These are phyloP conservation scores for Mythimna impura DNA, from an alignment of 2,888 invertebrate genomes.

Conservation along the genomic window DNA sequence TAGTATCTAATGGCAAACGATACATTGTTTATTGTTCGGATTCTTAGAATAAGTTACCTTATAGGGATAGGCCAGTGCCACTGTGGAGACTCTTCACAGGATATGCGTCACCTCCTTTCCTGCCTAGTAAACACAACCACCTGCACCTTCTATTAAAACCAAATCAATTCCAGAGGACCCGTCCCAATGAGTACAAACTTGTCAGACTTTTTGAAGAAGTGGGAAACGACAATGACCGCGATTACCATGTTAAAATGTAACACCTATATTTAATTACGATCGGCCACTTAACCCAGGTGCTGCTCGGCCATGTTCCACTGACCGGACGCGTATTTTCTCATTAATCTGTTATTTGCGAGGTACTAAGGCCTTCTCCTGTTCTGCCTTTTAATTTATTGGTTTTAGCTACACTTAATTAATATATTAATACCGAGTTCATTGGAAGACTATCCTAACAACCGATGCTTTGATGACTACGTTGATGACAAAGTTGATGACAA, in stretches of 20 bases:
- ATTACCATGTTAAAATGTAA: background rate
- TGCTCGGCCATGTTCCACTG: constrained; percentile 48
- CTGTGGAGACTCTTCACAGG: background rate
- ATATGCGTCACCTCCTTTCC: background rate
- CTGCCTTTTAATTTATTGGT: constrained; percentile 36
- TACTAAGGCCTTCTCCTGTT: constrained; percentile 16
- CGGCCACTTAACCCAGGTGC: constrained; percentile 30
- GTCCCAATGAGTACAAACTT: background rate
- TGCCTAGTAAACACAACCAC: background rate
- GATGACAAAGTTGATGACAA: no score
- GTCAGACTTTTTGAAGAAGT: background rate
- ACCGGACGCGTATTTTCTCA: constrained; percentile 35
- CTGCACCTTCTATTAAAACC: background rate
- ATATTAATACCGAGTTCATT: no score
- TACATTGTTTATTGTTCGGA: background rate
- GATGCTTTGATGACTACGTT: no score
- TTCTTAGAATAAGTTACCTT: background rate
- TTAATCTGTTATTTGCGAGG: constrained; percentile 49
- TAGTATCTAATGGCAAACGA: background rate
- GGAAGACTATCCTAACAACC: no score
- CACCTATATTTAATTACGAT: constrained; percentile 40
- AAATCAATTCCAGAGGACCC: background rate
- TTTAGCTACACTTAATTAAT: constrained; percentile 2
- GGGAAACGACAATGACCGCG: background rate
- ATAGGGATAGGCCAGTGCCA: background rate